Percentiles rank a stretch among this genome's conserved stretches.
phyloP scores from a whole-genome alignment of 2,888 invertebrate species.

The Callinectes sapidus region DNA sequence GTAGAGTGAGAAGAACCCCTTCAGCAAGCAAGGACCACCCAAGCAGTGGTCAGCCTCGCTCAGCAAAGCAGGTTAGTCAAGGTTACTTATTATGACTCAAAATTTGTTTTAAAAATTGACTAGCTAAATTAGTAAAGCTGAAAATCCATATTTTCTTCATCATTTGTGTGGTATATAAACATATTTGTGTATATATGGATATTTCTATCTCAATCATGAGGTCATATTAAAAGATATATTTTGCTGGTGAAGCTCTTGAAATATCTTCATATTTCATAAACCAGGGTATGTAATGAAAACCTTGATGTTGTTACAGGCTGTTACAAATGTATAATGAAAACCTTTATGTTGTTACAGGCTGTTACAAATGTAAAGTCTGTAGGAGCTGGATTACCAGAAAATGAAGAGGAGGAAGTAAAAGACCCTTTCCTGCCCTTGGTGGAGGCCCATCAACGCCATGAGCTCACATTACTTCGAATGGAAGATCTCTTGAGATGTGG shows the following conservation, averaged over 20 bases:
- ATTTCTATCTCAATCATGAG: not conserved
- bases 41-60: not conserved
- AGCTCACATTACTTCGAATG: conserved; percentile 84
- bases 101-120: not conserved
- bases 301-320: conserved; percentile 56
- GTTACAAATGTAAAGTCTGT: conserved; percentile 70
- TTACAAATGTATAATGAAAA: conserved; percentile 53
- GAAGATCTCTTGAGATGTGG: conserved; percentile 85
- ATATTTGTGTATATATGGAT: not conserved
- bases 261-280: not conserved
- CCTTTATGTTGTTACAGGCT: conserved; percentile 54
- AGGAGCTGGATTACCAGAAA: conserved; percentile 64
- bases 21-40: conserved; percentile 36
- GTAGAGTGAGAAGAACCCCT: conserved; percentile 42
- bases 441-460: conserved; percentile 85
- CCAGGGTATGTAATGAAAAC: not conserved
- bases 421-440: conserved; percentile 80
- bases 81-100: not conserved
- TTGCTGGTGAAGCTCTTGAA: not conserved
- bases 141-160: not conserved
- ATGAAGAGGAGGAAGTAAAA: conserved; percentile 54
- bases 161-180: not conserved
- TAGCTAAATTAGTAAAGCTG: not conserved
- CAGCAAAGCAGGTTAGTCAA: conserved; percentile 31
- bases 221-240: not conserved